Conservation (phyloP, 1,140 invertebrate genomes). For the Macrobrachium rosenbergii region DNA sequence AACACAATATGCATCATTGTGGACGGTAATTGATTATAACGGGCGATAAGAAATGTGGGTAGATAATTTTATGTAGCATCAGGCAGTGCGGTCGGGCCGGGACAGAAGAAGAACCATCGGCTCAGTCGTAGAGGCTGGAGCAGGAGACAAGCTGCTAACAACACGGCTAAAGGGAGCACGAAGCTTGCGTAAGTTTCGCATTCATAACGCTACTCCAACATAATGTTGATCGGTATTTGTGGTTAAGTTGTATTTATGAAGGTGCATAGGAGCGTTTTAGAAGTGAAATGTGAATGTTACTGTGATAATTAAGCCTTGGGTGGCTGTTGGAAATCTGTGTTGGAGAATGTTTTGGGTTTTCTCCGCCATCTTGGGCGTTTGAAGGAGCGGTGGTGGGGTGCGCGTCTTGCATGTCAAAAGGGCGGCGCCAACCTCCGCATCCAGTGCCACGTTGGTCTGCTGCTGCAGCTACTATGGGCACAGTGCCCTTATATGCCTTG, state of each 20-base stretch:
- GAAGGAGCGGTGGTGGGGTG: conserved; percentile 45
- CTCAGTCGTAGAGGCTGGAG: conserved; percentile 50
- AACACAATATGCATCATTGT: too few relatives aligned
- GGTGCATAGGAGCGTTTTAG: neutral
- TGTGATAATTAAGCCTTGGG: neutral
- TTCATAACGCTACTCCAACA: neutral
- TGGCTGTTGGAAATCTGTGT: conserved; percentile 2
- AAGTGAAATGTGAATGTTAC: neutral
- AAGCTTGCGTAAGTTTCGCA: conserved; percentile 59
- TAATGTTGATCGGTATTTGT: neutral
- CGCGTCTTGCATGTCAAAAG: conserved; percentile 48
- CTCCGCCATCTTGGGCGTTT: conserved; percentile 57
- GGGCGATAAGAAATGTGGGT: neutral
- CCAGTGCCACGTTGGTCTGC: conserved; percentile 38
- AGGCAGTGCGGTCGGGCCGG: neutral
- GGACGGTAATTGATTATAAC: too few relatives aligned
- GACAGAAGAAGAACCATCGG: conserved; percentile 45
- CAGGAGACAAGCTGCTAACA: conserved; percentile 56
- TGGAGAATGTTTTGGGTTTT: conserved; percentile 48
- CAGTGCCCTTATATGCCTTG: conserved; percentile 27
- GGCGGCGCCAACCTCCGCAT: conserved; percentile 45
- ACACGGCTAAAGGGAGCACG: conserved; percentile 53
- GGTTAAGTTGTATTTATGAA: neutral
- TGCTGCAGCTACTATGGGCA: conserved; percentile 28
- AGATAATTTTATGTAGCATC: conserved; percentile 9